Percentiles rank a stretch among this genome's conserved stretches.
These are phyloP conservation scores for Trigoniulus corallinus DNA, from an alignment of 1,140 invertebrate species.

Conservation along the genomic window DNA sequence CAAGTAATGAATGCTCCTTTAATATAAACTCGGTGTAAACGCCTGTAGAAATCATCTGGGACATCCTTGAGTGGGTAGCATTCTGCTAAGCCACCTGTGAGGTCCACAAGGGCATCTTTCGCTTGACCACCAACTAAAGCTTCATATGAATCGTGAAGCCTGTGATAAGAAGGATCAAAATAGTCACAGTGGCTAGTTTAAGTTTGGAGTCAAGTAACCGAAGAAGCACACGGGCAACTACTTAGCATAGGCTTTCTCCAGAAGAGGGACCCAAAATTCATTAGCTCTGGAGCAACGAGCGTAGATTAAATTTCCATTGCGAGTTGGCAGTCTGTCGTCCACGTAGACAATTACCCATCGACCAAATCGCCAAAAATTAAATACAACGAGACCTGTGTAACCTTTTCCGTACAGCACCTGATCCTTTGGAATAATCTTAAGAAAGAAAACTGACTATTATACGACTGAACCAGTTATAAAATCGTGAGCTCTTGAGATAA, in stretches of 20 bases:
- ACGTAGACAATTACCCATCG: conserved; percentile 30
- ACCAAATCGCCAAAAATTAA: conserved; percentile 33
- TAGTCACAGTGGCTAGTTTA: conserved; percentile 5
- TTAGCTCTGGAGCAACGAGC: conserved; percentile 23
- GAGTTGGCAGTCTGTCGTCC: conserved; percentile 30
- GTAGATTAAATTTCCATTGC: conserved; percentile 25
- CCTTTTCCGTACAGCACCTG: conserved; percentile 19
- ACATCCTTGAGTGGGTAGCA: conserved; percentile 22
- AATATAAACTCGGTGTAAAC: conserved; percentile 31
- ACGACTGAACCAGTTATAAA: neutral
- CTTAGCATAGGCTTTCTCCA: conserved; percentile 36
- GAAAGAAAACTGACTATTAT: neutral
- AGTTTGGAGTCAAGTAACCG: neutral
- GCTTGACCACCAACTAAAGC: conserved; percentile 30
- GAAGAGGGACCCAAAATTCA: conserved; percentile 34
- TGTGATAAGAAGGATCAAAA: conserved; percentile 10
- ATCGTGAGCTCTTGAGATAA: conserved; percentile 14
- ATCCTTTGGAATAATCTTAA: conserved; percentile 24
- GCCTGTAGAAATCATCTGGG: conserved; percentile 26
- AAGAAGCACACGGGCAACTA: conserved; percentile 8
- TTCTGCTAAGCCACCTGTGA: conserved; percentile 40
- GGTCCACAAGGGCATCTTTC: conserved; percentile 39
- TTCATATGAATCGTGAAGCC: conserved; percentile 21
- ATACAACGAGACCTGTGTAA: conserved; percentile 28
- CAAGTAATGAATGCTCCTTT: conserved; percentile 43